Evolutionary conservation across 2,888 invertebrate genomes (phyloP).

Genomic region (Cybosia mesomella): DNA sequence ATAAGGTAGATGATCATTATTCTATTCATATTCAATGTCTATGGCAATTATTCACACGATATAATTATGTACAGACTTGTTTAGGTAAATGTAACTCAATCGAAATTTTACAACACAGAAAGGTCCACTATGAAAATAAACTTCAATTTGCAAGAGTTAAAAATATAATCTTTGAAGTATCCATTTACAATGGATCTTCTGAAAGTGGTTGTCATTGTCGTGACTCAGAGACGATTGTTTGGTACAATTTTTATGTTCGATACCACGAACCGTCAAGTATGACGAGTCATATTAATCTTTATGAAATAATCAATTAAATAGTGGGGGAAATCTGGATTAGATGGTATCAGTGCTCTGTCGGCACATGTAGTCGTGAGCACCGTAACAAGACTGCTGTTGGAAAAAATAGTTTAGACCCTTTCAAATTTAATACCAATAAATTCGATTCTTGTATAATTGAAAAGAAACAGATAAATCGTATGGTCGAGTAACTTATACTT

Average conservation of each 20-base stretch:
- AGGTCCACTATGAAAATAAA: slow-evolving; percentile 51
- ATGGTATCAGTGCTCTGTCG: slow-evolving; percentile 81
- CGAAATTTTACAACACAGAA: slow-evolving; percentile 64
- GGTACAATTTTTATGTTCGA: slow-evolving; percentile 69
- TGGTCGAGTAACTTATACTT: no score
- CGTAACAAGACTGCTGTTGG: slow-evolving; percentile 70
- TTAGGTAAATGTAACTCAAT: slow-evolving; percentile 60
- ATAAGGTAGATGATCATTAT: no score
- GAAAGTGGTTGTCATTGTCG: slow-evolving; percentile 58
- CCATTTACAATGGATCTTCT: slow-evolving; percentile 44
- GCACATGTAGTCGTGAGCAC: slow-evolving; percentile 78
- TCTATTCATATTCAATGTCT: no score
- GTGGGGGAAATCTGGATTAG: slow-evolving; percentile 83
- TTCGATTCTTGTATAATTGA: background rate
- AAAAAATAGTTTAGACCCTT: slow-evolving; percentile 63
- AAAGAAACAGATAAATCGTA: no score
- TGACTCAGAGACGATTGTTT: slow-evolving; percentile 72
- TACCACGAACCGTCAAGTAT: slow-evolving; percentile 73
- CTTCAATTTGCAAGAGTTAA: slow-evolving; percentile 23
- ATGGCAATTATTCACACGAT: background rate
- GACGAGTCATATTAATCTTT: slow-evolving; percentile 83
- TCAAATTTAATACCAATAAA: background rate
- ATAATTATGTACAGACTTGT: slow-evolving; percentile 35
- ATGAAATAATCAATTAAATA: slow-evolving; percentile 85
- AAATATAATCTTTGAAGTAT: slow-evolving; percentile 26